Percentiles rank a stretch among this genome's conserved stretches.
These are phyloP conservation scores for Cheirogaleus major DNA, from an alignment of 2,797 vertebrate genomes.

Conservation along the genomic window DNA sequence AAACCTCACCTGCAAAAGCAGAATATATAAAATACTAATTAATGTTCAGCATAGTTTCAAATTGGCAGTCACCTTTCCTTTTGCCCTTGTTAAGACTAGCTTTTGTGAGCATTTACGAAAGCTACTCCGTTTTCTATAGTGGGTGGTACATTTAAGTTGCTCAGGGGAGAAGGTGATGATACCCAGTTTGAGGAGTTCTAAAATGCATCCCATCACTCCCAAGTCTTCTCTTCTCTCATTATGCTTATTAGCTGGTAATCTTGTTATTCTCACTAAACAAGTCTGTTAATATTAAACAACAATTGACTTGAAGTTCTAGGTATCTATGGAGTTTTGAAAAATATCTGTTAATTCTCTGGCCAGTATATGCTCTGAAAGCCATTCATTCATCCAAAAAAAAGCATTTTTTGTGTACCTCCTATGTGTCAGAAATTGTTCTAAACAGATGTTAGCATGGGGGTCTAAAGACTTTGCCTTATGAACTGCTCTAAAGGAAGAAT, in stretches of 20 bases:
- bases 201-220: background rate
- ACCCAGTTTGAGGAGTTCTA: background rate
- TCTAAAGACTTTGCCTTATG: background rate
- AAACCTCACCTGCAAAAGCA: background rate
- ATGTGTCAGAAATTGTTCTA: background rate
- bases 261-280: background rate
- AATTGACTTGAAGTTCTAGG: background rate
- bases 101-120: background rate
- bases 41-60: background rate
- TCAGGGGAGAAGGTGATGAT: background rate
- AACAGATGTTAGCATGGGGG: background rate
- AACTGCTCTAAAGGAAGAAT: background rate
- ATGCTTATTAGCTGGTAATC: background rate
- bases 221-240: background rate
- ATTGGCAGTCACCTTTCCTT: background rate
- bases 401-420: background rate
- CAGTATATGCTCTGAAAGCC: background rate
- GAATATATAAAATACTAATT: background rate
- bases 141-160: background rate
- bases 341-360: background rate
- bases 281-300: background rate
- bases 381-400: background rate
- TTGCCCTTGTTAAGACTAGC: background rate
- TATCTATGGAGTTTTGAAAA: slow-evolving; percentile 16
- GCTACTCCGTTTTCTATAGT: background rate